phyloP scores from a whole-genome alignment of 2,888 invertebrate species.

The Hydrotaea diabolus region DNA sequence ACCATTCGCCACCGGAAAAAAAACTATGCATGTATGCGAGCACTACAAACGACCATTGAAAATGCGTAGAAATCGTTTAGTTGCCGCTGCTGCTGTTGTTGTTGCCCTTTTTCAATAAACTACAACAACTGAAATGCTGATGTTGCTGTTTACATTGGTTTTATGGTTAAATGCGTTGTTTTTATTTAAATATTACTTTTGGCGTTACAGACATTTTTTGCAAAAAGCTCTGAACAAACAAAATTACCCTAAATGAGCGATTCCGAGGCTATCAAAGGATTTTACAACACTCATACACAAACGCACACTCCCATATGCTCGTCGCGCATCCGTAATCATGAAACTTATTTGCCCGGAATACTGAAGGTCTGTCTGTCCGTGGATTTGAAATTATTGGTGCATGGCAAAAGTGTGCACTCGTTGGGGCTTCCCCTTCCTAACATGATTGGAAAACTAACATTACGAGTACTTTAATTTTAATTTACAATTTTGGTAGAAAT shows the following conservation, averaged over 20 bases:
- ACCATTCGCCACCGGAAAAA: background rate
- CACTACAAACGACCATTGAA: slow-evolving; percentile 2
- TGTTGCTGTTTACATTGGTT: slow-evolving; percentile 10
- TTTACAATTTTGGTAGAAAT: no score
- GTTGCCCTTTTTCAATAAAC: background rate
- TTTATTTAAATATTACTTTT: slow-evolving; percentile 15
- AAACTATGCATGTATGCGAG: background rate
- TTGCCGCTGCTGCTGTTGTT: background rate
- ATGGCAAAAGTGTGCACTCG: no score
- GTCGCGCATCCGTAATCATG: background rate
- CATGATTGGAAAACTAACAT: no score
- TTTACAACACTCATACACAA: background rate
- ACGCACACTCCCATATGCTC: background rate
- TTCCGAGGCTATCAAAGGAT: background rate
- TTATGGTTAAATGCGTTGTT: slow-evolving; percentile 16
- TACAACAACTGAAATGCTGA: background rate
- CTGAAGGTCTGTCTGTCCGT: background rate
- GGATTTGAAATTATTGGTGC: background rate
- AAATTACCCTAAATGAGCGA: background rate
- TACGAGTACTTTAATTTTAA: no score
- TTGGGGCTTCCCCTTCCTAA: no score
- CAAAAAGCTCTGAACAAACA: background rate
- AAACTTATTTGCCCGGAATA: background rate
- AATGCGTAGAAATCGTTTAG: background rate
- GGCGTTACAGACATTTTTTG: background rate